Evolutionary conservation across 1,140 invertebrate genomes (phyloP).

Genomic region (Mya arenaria): DNA sequence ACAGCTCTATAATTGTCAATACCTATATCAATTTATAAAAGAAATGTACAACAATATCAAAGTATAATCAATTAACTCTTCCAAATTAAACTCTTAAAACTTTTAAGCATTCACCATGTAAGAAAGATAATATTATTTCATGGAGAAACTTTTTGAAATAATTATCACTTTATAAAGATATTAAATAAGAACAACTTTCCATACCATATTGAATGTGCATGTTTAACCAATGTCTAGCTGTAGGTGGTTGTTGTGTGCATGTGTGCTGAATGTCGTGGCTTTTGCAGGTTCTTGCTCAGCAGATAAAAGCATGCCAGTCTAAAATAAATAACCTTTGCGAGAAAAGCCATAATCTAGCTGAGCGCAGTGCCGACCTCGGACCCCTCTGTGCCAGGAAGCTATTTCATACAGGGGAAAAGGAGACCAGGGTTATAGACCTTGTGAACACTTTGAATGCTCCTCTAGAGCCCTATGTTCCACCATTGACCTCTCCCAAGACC

Average conservation of each 20-base stretch:
- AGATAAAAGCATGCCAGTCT: slow-evolving; percentile 77
- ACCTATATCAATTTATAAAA: too few relatives aligned
- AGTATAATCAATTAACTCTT: too few relatives aligned
- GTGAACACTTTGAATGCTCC: slow-evolving; percentile 51
- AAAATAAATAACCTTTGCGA: slow-evolving; percentile 76
- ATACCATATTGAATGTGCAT: too few relatives aligned
- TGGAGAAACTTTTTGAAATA: too few relatives aligned
- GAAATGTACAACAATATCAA: too few relatives aligned
- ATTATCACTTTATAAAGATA: too few relatives aligned
- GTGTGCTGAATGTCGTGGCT: slow-evolving; percentile 2
- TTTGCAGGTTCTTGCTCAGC: slow-evolving; percentile 77
- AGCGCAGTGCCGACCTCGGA: slow-evolving; percentile 65
- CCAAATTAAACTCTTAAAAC: too few relatives aligned
- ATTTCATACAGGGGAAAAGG: slow-evolving; percentile 42
- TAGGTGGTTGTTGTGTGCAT: background rate
- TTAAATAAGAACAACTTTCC: too few relatives aligned
- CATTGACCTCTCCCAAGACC: slow-evolving; percentile 16
- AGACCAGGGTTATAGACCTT: slow-evolving; percentile 46
- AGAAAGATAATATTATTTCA: too few relatives aligned
- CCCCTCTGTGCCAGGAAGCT: slow-evolving; percentile 65
- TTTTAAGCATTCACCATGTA: too few relatives aligned
- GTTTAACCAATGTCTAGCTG: background rate
- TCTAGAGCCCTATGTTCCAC: slow-evolving; percentile 43
- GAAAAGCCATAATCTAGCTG: slow-evolving; percentile 67
- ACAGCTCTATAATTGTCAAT: too few relatives aligned